A percentile compares a stretch with the other conserved stretches of the same genome.
Conservation (phyloP, 2,113 vertebrate genomes). For the Scytalopus superciliaris region DNA sequence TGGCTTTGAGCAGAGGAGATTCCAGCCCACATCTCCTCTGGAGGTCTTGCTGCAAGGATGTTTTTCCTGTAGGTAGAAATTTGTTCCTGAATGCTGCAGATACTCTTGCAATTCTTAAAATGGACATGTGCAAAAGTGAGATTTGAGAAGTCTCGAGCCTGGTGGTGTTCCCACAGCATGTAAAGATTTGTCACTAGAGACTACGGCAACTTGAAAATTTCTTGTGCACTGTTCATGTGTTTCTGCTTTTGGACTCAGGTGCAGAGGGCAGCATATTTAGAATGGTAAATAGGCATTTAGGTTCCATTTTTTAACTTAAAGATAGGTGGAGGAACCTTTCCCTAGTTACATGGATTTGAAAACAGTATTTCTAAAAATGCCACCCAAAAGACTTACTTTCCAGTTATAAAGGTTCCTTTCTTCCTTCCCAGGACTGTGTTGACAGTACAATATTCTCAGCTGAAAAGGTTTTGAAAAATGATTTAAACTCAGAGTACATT, state of each 20-base stretch:
- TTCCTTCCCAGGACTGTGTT: not conserved
- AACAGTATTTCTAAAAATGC: not conserved
- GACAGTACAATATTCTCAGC: not conserved
- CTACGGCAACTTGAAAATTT: not conserved
- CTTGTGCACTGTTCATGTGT: not conserved
- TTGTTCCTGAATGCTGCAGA: not conserved
- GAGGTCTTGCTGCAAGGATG: not conserved
- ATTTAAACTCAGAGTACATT: not conserved
- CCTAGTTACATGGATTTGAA: not conserved
- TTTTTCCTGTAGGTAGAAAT: not conserved
- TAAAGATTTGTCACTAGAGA: not conserved
- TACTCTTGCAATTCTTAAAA: not conserved
- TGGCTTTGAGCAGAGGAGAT: not conserved
- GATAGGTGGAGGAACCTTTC: not conserved
- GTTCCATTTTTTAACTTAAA: not conserved
- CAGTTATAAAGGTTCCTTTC: not conserved
- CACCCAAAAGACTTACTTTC: not conserved
- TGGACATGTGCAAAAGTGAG: rapidly evolving
- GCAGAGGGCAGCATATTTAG: not conserved
- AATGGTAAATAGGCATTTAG: not conserved
- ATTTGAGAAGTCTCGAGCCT: not conserved
- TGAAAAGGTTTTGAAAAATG: not conserved
- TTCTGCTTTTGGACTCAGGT: not conserved
- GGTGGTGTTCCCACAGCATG: not conserved
- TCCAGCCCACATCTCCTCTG: not conserved